Base-by-base conservation (phyloP, 2,888 invertebrate species). In the Acanthacorydalis orientalis region DNA sequence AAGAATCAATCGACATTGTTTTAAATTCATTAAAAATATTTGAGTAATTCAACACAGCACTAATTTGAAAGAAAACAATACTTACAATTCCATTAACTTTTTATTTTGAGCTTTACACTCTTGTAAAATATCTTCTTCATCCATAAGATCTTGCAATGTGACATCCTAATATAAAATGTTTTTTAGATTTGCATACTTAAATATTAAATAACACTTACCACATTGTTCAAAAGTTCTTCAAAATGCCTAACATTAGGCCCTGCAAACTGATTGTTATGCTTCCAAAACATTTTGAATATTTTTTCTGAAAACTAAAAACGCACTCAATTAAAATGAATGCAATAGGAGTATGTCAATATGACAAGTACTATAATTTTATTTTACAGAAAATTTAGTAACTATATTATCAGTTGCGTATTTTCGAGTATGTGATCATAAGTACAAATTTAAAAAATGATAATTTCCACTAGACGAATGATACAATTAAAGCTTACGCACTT, bases 101-200 rank as follows among this genome's bases (percentile, higher is more conserved):
- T 84, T 86, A 68, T 92, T 93, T 64, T 87, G 89, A 54, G 82
- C 82, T 70, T 89, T 90, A 68, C 93, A 92, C 75, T 96, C 93
- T 67, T 91, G 91, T 56, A 96, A 76, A 61, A 96, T 85, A 68
- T 93, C 91, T 63, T 92, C 92, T 64, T 91, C 87, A 64, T 95
- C 90, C 75, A 96, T 75, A 54, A 96, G 76, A 67, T 92, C 89
- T 60, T 80, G 78, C 53, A 96, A 72, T 49, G 86, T 88, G 55
- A 90, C 83, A 79, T 89, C 84, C 92, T 95, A 68, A 50, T 77
- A 76, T 50, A 58, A 59, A 49, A 61, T 4, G 3, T 23, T 23
- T 23, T 23, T 23, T 23, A 11, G 15, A 38, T 31, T 14, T 46
- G 11, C 4, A 45, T 15, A 35, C 23, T 34, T 15, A 31, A 12